These are phyloP conservation scores for Boleophthalmus pectinirostris DNA, from an alignment of 2,113 vertebrate genomes.

Conservation along the genomic window DNA sequence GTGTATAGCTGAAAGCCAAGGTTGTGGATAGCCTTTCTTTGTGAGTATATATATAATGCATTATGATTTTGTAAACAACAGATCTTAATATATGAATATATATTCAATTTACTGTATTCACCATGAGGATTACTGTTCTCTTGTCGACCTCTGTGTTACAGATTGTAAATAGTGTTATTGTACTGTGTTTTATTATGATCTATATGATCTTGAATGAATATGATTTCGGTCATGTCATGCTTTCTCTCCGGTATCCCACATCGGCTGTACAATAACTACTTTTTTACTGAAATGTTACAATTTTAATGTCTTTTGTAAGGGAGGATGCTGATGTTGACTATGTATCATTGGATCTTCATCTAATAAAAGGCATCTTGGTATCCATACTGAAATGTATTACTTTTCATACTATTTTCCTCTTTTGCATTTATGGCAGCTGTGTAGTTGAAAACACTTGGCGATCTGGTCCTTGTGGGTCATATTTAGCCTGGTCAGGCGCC, in stretches of 20 bases:
- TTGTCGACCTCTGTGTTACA: constrained; percentile 70
- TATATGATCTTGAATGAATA: constrained; percentile 66
- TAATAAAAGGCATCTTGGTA: constrained; percentile 77
- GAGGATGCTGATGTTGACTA: constrained; percentile 73
- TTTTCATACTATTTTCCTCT: neutral
- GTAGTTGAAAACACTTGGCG: neutral
- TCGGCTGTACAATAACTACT: constrained; percentile 74
- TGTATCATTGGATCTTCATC: constrained; percentile 76
- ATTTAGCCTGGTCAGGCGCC: neutral
- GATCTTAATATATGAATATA: constrained; percentile 78
- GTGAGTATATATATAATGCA: constrained; percentile 60
- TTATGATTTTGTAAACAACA: constrained; percentile 76
- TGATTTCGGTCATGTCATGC: constrained; percentile 73
- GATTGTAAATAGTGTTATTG: constrained; percentile 75
- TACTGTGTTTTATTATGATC: constrained; percentile 75
- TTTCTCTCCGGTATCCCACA: constrained; percentile 72
- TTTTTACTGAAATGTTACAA: constrained; percentile 78
- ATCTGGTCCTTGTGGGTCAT: neutral
- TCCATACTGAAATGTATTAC: constrained; percentile 33
- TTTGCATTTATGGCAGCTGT: neutral
- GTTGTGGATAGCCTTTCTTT: constrained; percentile 70
- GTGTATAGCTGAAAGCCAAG: constrained; percentile 69
- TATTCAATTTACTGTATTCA: constrained; percentile 74
- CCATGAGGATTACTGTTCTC: constrained; percentile 59
- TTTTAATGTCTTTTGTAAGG: constrained; percentile 80